Evolutionary conservation across 2,113 vertebrate genomes (phyloP), one percentile per base, ranked within the genome.

Genomic region (Eulemur rufifrons): DNA sequence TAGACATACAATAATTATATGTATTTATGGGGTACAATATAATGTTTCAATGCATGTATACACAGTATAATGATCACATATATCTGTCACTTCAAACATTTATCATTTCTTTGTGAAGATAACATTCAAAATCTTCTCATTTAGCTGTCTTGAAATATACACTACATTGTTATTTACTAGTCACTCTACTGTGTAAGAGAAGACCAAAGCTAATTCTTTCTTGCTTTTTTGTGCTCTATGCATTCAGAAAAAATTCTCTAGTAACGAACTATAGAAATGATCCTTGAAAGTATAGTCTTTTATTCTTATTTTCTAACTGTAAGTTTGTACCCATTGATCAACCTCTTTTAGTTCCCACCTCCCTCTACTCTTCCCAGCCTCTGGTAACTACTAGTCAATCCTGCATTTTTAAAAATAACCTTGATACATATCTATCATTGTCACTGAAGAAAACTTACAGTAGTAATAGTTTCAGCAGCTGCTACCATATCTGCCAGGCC

Each of bases 401-500:
- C 13, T 86, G 2, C 59, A 89, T 84, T 97, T 88, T 88, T 52
- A 39, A 91, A 80, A 93, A 56, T 42, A 84, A 68, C 2, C 5
- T 34, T 93, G 39, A 87, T 37, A 29, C 2, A 27, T 1, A 42
- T 11, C 39, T 42, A 20, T 21, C 37, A 76, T 1, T 50, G 29
- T 59, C 63, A 81, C 0, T 18, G 4, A 64, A 64, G n/a, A 84
- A 84, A 81, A 99, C 99, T 99, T 98, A 99, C 99, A 96, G 99
- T 99, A 98, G 99, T 99, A 98, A 99, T 99, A 42, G 99, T 99
- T 98, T 99, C 99, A 56, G 99, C 99, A 89, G 99, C 99, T 66
- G 99, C 99, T 97, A 99, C 99, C 99, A 99, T 99, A 92, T 99
- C 99, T 52, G 99, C 99, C 96, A 99, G 99, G 93, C 99, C 99